A percentile compares a stretch with the other conserved stretches of the same genome.
Conservation (phyloP, 2,797 vertebrate species). For the Cirrhinus molitorella region DNA sequence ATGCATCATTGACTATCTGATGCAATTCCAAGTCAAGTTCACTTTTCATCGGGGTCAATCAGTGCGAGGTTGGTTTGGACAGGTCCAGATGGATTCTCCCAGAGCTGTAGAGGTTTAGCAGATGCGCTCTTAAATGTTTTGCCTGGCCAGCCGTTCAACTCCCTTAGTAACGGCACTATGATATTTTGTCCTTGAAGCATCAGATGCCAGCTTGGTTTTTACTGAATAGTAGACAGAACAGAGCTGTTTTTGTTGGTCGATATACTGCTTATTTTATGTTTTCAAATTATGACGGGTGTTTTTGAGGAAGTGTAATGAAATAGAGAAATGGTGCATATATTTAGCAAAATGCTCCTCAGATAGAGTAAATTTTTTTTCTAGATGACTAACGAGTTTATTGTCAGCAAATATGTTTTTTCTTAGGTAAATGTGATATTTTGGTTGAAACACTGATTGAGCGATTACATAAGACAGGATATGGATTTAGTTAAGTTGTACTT, state of each 20-base stretch:
- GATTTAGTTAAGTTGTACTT: too few species aligned
- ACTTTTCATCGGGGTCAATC: constrained; percentile 23
- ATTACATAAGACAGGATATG: too few species aligned
- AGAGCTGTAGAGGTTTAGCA: constrained; percentile 36
- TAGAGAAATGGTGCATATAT: too few species aligned
- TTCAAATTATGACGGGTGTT: background rate
- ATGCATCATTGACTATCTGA: constrained; percentile 18
- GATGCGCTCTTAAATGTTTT: constrained; percentile 39
- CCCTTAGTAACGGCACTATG: background rate
- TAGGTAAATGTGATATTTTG: too few species aligned
- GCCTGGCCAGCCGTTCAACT: constrained; percentile 34
- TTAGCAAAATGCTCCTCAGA: too few species aligned
- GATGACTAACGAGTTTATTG: too few species aligned
- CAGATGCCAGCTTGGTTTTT: constrained; percentile 14
- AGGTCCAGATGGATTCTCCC: constrained; percentile 30
- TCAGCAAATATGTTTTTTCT: too few species aligned
- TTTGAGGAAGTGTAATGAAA: background rate
- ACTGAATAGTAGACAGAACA: background rate
- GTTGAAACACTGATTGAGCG: too few species aligned
- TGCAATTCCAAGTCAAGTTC: constrained; percentile 35
- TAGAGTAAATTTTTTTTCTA: too few species aligned
- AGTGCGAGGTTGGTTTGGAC: background rate
- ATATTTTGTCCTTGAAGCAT: constrained; percentile 29
- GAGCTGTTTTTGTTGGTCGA: background rate
- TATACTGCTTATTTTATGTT: background rate